Evolutionary conservation across 2,797 vertebrate genomes (phyloP).

Genomic region (Rhinatrema bivittatum): DNA sequence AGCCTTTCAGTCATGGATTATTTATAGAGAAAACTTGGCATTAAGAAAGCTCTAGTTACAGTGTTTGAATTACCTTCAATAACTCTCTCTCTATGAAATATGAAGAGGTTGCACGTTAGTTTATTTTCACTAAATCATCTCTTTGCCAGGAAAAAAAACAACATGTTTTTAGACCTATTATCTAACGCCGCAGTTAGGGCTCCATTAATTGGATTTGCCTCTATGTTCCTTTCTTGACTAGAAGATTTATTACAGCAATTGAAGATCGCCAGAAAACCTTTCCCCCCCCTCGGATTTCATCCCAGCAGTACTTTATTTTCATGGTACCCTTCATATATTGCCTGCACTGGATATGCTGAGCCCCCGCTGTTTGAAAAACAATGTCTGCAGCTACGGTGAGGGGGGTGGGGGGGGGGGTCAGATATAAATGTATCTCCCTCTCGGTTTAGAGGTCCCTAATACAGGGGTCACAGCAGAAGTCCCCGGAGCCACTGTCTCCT

Average conservation of each 20-base stretch:
- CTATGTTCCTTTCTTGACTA: conserved; percentile 1
- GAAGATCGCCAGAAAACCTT: conserved; percentile 6
- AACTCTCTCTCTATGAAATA: conserved; percentile 17
- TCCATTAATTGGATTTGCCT: conserved; percentile 16
- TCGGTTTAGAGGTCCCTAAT: no score
- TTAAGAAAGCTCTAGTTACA: conserved; percentile 19
- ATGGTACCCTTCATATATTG: conserved; percentile 1
- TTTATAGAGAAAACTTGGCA: conserved; percentile 25
- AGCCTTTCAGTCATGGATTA: conserved; percentile 20
- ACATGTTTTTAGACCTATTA: conserved; percentile 22
- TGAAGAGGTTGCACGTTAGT: conserved; percentile 4
- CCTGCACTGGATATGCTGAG: not conserved
- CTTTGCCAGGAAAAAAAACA: conserved; percentile 4
- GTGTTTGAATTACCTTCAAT: conserved; percentile 23
- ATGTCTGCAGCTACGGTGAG: not conserved
- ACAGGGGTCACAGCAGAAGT: no score
- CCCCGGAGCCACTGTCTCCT: no score
- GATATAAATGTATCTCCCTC: no score
- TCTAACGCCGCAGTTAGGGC: not conserved
- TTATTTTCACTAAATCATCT: conserved; percentile 25
- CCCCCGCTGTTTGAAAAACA: conserved; percentile 19
- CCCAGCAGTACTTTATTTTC: conserved; percentile 2
- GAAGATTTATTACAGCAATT: conserved; percentile 19
- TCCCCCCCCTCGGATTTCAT: conserved; percentile 9
- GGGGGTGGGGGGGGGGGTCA: no score